These are phyloP conservation scores for Bhutanitis thaidina DNA, from an alignment of 2,888 invertebrate genomes.

Conservation along the genomic window DNA sequence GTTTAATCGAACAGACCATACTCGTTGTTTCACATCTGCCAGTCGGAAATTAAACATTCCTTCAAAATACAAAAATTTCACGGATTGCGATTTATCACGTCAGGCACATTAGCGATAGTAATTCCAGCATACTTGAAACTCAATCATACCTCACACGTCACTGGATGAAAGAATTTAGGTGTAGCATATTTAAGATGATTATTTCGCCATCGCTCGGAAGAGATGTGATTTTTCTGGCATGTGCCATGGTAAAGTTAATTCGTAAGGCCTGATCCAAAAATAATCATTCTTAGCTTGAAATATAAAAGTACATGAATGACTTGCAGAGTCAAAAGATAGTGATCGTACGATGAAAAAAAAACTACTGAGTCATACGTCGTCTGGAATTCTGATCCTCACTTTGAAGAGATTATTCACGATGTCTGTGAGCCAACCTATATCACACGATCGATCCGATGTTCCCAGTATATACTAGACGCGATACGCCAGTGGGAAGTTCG, in stretches of 20 bases:
- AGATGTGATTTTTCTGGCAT: too few species aligned
- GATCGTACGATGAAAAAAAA: slow-evolving; percentile 11
- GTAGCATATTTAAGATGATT: too few species aligned
- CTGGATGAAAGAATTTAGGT: too few species aligned
- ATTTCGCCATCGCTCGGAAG: too few species aligned
- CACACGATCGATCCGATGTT: slow-evolving; percentile 29
- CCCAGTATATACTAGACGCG: slow-evolving; percentile 23
- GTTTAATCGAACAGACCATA: neutral
- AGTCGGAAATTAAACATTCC: slow-evolving; percentile 3
- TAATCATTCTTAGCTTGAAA: neutral
- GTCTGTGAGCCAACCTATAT: slow-evolving; percentile 29
- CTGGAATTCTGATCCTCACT: slow-evolving; percentile 28
- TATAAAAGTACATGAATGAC: neutral
- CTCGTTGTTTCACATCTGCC: too few species aligned
- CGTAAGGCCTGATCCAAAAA: too few species aligned
- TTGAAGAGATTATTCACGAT: slow-evolving; percentile 31
- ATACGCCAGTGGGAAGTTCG: slow-evolving; percentile 23
- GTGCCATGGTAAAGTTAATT: too few species aligned
- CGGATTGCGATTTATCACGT: too few species aligned
- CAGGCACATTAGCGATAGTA: too few species aligned
- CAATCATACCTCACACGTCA: too few species aligned
- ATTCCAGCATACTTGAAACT: too few species aligned
- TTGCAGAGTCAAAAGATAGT: neutral
- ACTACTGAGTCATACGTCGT: slow-evolving; percentile 26
- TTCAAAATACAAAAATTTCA: too few species aligned